Evolutionary conservation across 2,797 vertebrate species (phyloP), one percentile per base, ranked within the genome.

Genomic region (Hylomyscus alleni): DNA sequence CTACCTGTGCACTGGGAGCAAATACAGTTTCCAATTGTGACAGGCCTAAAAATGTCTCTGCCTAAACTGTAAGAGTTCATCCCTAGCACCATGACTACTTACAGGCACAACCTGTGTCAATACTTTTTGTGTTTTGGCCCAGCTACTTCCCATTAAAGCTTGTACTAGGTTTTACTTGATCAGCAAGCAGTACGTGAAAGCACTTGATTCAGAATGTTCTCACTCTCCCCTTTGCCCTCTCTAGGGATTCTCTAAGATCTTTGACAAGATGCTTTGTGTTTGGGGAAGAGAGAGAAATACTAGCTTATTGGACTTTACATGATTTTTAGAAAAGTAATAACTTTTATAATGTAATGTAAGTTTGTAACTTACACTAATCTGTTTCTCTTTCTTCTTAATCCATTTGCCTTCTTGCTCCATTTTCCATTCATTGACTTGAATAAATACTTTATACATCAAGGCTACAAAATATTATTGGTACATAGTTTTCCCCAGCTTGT

Each of bases 391-490:
- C 44, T 90, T 92, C 73, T 73, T 85, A 80, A 92, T 44, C 62
- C 54, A 12, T 52, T 87, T 50, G 47, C 54, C 2, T 90, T 40
- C 56, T 89, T 84, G 81, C 7, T 31, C 83, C 40, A 40, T 84
- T 95, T 94, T 91, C 14, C 54, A 76, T 34, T 94, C 17, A 80
- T 72, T 94, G 56, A 77, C 86, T 89, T 92, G 20, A 88, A 17
- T 87, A 84, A 89, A 19, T 76, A 72, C 44, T 89, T 81, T 88
- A 58, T 24, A 78, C 44, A 77, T 90, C 31, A 85, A 92, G 12
- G 26, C 9, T 81, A 44, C 69, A 73, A 80, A 87, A 73, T 60
- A 77, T 82, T 75, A 26, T 90, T 92, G 67, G 4, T 83, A 29
- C 3, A 67, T 69, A 54, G 50, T 72, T 95, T 86, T 65, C 72